Evolutionary conservation across 2,797 vertebrate species (phyloP), one percentile per base, ranked within the genome.

Genomic region (Megalops cyprinoides): DNA sequence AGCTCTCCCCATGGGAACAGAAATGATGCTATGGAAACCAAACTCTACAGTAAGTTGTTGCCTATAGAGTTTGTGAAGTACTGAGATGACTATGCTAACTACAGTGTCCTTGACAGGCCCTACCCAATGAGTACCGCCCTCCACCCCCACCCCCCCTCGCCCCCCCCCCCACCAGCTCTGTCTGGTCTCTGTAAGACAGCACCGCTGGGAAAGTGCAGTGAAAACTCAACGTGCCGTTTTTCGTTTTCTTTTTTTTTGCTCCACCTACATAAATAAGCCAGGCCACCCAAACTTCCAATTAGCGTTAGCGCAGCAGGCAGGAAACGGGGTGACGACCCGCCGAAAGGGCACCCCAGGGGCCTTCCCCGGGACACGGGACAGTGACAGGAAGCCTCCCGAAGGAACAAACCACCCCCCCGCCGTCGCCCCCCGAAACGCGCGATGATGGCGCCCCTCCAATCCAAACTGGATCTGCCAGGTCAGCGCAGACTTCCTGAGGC

Each of bases 261-360:
- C 94, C 94, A 92, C 92, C 90, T 95, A 95, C 93, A 94, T 95
- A 96, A 96, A 96, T 94, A 96, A 95, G 94, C 93, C 94, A 93
- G 95, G 93, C 95, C 95, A 96, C 95, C 94, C 95, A 95, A 94
- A 94, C 93, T 94, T 95, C 95, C 94, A 95, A 95, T 96, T 94
- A 96, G 94, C 91, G 91, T 91, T 91, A 81, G 86, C 91, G 92
- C 87, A 92, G 91, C 89, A 90, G 87, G 92, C 94, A 95, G 95
- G 94, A 96, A 95, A 93, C 90, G 92, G 91, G 60, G 42, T 69
- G 23, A 62, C 39, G 67, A 71, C 67, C 20, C 18, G 37, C 18
- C 23, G 4, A 44, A 44, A 42, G n/a, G 67, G 37, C 6, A 6
- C 37, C 67, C 37, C 67, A 12, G 62, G 67, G 62, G 51, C 51